Evolutionary conservation across 2,888 invertebrate species (phyloP).

Genomic region (Drepanosiphum platanoidis): DNA sequence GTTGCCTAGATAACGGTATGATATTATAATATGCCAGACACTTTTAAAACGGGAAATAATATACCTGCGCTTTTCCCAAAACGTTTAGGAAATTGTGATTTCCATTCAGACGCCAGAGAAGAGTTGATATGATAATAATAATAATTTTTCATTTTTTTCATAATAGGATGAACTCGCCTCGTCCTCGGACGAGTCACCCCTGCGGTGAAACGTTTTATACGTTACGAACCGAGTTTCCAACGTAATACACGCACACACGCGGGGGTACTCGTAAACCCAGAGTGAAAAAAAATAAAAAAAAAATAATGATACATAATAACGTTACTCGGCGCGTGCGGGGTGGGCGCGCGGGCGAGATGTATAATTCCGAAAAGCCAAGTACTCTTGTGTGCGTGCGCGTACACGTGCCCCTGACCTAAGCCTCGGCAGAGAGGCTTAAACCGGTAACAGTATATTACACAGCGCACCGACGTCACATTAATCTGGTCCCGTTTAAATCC

Average conservation of each 20-base stretch:
- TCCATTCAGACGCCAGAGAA: too few species aligned
- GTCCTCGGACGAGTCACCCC: neutral
- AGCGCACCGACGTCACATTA: slow-evolving; percentile 12
- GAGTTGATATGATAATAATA: too few species aligned
- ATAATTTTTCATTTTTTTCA: neutral
- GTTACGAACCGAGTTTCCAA: neutral
- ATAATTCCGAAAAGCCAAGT: slow-evolving; percentile 46
- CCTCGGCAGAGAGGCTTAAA: slow-evolving; percentile 24
- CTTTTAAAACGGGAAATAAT: too few species aligned
- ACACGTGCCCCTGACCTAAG: slow-evolving; percentile 24
- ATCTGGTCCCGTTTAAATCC: slow-evolving; percentile 35
- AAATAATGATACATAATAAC: slow-evolving; percentile 10
- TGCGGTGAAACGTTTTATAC: neutral
- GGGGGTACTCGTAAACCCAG: neutral
- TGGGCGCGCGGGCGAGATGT: neutral
- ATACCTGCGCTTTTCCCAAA: too few species aligned
- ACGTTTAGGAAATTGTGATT: too few species aligned
- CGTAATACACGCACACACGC: neutral
- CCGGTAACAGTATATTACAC: neutral
- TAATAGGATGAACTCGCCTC: neutral
- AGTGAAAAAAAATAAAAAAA: neutral
- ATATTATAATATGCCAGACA: too few species aligned
- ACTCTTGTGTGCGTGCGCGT: neutral
- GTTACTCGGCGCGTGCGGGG: neutral
- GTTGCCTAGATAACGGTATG: too few species aligned